Base-by-base conservation (phyloP, 2,888 invertebrate genomes). In the Didymodactylos carnosus region DNA sequence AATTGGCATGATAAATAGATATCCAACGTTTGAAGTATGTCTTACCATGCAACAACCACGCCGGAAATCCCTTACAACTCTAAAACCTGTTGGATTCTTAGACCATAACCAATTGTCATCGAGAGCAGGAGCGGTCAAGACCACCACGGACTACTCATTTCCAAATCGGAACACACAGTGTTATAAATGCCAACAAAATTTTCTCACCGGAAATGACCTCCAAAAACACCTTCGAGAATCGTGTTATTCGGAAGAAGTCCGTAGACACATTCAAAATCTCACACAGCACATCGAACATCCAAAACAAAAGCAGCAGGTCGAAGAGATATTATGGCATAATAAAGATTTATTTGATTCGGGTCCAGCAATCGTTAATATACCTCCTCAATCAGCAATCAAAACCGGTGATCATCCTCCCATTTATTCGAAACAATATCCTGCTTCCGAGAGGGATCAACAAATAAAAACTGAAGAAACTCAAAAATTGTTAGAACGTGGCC, bases 391-490 rank as follows among this genome's bases (percentile, higher is more conserved):
- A 7, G 23, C 49, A n/a, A 49, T 49, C 49, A 13, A 13, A 49
- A 49, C 49, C 2, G 49, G 49, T 49, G 23, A 23, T 23, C 49
- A 49, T 49, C 49, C 49, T 23, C 49, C 49, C 7, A 23, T 49
- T 8, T 49, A 49, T 49, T 11, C 49, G 7, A 23, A 23, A 25
- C 49, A 23, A n/a, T 49, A 49, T n/a, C 49, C 23, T 1, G 49
- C 25, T 25, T 49, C 49, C 6, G 10, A 49, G 3, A 49, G 25
- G 25, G 49, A 49, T 14, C 23, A 49, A n/a, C 25, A 49, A n/a
- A 49, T 49, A 11, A 23, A 49, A 25, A 6, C 11, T 25, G 25
- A 72, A 11, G 77, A 78, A 62, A 39, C 77, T 0, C 75, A 77
- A 27, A 69, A 70, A 14, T 70, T 75, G 46, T 23, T 69, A 16